Conservation (phyloP, 2,888 invertebrate species). For the Cartodere bifasciata region DNA sequence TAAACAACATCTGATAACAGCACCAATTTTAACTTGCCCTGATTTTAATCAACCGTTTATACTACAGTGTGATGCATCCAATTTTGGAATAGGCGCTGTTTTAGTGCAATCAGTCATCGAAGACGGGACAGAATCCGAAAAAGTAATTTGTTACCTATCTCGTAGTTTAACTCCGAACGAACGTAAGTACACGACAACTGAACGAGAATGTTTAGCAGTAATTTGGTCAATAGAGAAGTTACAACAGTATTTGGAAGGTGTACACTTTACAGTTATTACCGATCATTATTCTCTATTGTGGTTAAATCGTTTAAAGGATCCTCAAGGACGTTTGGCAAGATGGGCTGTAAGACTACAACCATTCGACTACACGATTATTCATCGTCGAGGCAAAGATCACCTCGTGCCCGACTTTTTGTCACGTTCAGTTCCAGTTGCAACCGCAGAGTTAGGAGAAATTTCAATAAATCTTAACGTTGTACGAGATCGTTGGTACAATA, state of each 20-base stretch:
- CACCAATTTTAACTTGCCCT: slow-evolving; percentile 9
- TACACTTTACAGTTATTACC: slow-evolving; percentile 12
- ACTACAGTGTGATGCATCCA: slow-evolving; percentile 18
- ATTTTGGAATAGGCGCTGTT: slow-evolving; percentile 16
- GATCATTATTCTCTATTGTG: slow-evolving; percentile 13
- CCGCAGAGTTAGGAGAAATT: no score
- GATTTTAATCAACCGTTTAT: slow-evolving; percentile 12
- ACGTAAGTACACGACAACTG: slow-evolving; percentile 13
- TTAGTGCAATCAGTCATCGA: slow-evolving; percentile 10
- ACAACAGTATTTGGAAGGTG: slow-evolving; percentile 11
- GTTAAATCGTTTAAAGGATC: slow-evolving; percentile 6
- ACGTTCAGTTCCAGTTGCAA: slow-evolving; percentile 2
- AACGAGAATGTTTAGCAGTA: slow-evolving; percentile 15
- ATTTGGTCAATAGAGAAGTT: slow-evolving; percentile 13
- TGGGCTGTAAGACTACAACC: slow-evolving; percentile 8
- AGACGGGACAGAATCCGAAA: slow-evolving; percentile 6
- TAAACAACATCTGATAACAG: slow-evolving; percentile 8
- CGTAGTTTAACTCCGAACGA: slow-evolving; percentile 13
- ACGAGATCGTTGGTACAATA: no score
- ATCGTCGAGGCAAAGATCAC: slow-evolving; percentile 10
- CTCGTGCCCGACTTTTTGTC: slow-evolving; percentile 6
- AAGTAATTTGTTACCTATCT: slow-evolving; percentile 5
- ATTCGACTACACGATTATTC: slow-evolving; percentile 10
- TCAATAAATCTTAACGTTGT: no score
- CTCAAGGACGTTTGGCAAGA: slow-evolving; percentile 2